Evolutionary conservation across 2,113 vertebrate genomes (phyloP).

Genomic region (Octodon degus): DNA sequence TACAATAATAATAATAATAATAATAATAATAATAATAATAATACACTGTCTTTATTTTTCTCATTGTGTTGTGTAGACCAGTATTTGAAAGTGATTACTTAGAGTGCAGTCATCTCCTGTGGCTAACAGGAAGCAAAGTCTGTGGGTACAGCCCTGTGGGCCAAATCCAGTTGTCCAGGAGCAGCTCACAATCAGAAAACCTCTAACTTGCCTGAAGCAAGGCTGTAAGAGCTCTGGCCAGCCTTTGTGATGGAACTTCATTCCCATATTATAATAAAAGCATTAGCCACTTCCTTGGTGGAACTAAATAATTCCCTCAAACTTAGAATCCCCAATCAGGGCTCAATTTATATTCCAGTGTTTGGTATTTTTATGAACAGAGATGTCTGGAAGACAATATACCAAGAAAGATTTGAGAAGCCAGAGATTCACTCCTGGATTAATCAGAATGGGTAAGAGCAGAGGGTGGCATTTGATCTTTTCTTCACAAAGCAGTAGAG

Average conservation of each 20-base stretch:
- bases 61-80: background rate
- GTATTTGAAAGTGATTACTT: slow-evolving; percentile 10
- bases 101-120: accelerated
- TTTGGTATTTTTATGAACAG: slow-evolving; percentile 81
- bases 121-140: background rate
- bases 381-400: slow-evolving; percentile 73
- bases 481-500: background rate
- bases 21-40: no score
- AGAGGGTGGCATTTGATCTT: background rate
- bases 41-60: slow-evolving; percentile 21
- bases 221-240: slow-evolving; percentile 16
- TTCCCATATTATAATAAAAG: slow-evolving; percentile 72
- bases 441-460: background rate
- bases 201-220: slow-evolving; percentile 48
- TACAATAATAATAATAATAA: no score
- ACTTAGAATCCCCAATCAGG: slow-evolving; percentile 71
- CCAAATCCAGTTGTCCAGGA: background rate
- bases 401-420: slow-evolving; percentile 77
- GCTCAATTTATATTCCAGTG: slow-evolving; percentile 76
- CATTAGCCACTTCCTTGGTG: slow-evolving; percentile 72
- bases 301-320: slow-evolving; percentile 53
- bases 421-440: slow-evolving; percentile 46
- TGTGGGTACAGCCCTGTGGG: background rate
- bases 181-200: slow-evolving; percentile 35
- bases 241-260: slow-evolving; percentile 65